Percentiles rank a stretch among this genome's conserved stretches.
Conservation (phyloP, 2,797 vertebrate genomes). For the Ptychadena robeensis region DNA sequence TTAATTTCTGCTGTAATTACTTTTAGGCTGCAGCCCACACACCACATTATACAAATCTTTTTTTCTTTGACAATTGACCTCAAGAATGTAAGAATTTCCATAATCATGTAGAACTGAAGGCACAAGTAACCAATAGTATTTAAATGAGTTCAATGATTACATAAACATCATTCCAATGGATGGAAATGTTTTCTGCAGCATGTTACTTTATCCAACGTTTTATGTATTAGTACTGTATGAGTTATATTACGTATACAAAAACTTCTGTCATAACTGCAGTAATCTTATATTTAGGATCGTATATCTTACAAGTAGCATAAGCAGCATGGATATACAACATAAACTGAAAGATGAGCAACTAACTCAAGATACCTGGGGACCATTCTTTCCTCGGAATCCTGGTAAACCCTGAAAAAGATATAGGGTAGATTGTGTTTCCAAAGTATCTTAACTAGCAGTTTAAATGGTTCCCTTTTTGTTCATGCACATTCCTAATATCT, state of each 20-base stretch:
- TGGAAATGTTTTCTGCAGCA: neutral
- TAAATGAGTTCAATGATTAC: neutral
- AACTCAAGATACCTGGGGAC: constrained; percentile 41
- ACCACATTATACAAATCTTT: neutral
- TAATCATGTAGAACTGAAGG: neutral
- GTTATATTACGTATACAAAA: no score
- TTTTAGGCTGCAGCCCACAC: no score
- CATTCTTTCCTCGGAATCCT: constrained; percentile 38
- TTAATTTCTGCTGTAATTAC: no score
- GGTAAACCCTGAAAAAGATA: constrained; percentile 46
- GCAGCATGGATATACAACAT: neutral
- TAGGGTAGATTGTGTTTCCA: neutral
- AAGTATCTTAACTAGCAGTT: no score
- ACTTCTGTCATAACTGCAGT: neutral
- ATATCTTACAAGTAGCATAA: neutral
- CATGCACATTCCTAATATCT: no score
- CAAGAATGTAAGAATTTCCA: neutral
- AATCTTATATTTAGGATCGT: neutral
- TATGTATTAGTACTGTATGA: neutral
- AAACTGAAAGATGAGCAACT: neutral
- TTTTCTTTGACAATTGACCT: neutral
- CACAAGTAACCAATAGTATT: neutral
- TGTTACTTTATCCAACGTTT: neutral
- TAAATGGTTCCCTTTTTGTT: no score
- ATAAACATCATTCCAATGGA: neutral